Conservation (phyloP, 2,888 invertebrate genomes). For the Chrysina gloriosa region DNA sequence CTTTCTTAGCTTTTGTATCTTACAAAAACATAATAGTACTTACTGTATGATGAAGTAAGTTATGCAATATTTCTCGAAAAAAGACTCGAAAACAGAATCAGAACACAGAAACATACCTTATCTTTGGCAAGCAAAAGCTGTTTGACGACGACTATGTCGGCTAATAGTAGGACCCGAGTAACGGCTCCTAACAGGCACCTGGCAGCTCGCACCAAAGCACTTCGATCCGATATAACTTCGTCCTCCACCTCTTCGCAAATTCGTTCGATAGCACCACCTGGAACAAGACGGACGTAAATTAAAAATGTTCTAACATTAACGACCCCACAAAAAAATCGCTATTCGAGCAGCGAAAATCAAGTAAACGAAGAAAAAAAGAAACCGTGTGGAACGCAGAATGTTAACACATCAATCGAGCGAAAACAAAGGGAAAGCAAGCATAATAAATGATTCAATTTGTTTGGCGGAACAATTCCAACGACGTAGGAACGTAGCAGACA, state of each 20-base stretch:
- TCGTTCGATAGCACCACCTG: constrained; percentile 92
- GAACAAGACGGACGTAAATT: constrained; percentile 47
- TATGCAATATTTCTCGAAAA: no score
- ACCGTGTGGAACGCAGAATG: not conserved
- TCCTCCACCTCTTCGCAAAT: constrained; percentile 83
- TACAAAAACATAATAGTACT: no score
- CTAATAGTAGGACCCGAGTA: constrained; percentile 93
- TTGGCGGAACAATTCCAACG: not conserved
- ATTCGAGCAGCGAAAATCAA: not conserved
- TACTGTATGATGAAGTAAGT: no score
- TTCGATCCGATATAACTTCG: constrained; percentile 70
- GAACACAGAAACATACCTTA: constrained; percentile 76
- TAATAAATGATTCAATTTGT: constrained; percentile 10
- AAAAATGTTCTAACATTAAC: not conserved
- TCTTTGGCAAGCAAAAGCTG: constrained; percentile 96
- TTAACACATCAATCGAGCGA: not conserved
- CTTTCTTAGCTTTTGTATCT: no score
- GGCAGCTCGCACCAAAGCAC: constrained; percentile 89
- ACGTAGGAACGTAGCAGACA: not conserved
- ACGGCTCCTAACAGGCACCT: constrained; percentile 94
- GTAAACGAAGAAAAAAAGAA: not conserved
- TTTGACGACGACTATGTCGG: constrained; percentile 97
- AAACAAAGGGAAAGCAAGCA: not conserved
- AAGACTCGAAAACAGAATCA: no score
- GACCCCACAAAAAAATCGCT: not conserved